Base-by-base conservation (phyloP, 53 echinoderm and acorn worm genomes). In the Actinopyga echinites region DNA sequence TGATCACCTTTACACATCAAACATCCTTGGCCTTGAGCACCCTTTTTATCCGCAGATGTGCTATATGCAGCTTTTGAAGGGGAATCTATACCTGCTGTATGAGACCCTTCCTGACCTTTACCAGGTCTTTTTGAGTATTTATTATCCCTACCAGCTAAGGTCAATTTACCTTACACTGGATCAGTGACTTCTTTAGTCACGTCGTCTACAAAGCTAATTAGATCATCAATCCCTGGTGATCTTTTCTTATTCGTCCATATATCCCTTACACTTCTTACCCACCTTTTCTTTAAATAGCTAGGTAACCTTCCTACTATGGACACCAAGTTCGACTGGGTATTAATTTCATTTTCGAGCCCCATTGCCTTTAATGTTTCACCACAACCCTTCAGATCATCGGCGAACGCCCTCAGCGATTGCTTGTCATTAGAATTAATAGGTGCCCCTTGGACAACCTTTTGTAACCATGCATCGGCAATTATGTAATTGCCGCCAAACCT, bases 391-490 rank as follows among this genome's bases (percentile, higher is more conserved):
- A 88, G 63, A 26, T 84, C 79, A 84, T 84, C 89, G 10, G 89
- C 89, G 63, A 62, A 84, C 45, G 75, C 84, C 62, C 84, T 53
- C 11, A 88, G 77, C 9, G 33, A 69, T 20, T 59, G 49, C 35
- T 52, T 57, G 25, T 77, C 64, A 75, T 75, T 35, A n/a, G 52
- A 35, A 19, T 9, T 21, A 57, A 80, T 82, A 10, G 29, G 31
- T 20, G 73, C 33, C 56, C 89, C 74, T 25, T 44, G 44, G 44
- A 82, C 69, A 53, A 82, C 81, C 43, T 58, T 79, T n/a, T 74
- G 58, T 13, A 85, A 45, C 89, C 89, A 89, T 7, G 85, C 82
- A 45, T 75, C 82, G 4, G 85, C 79, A 52, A 89, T 89, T 36
- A 42, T 62, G 34, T 85, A 25, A 57, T 79, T 33, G 61, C 40